Evolutionary conservation across 2,797 vertebrate species (phyloP).

Genomic region (Coilia nasus): DNA sequence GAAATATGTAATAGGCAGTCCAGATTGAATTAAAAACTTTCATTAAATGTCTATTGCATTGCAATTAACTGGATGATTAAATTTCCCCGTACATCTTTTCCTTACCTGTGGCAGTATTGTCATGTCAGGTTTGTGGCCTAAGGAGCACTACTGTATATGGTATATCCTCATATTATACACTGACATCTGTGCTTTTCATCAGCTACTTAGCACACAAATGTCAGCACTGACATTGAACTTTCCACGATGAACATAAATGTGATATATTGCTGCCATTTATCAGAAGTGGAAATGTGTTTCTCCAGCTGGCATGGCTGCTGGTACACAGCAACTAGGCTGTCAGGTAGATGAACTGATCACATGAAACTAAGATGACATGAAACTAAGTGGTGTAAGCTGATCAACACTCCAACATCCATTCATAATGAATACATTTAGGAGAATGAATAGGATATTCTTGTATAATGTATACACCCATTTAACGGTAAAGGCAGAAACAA

Average conservation of each 20-base stretch:
- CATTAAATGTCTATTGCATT: constrained; percentile 7
- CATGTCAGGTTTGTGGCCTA: background rate
- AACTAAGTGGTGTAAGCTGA: background rate
- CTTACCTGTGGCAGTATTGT: background rate
- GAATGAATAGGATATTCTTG: background rate
- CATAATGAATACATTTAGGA: background rate
- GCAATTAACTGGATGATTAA: background rate
- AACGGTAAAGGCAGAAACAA: no score
- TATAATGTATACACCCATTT: background rate
- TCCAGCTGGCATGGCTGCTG: background rate
- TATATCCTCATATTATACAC: background rate
- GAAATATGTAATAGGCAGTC: background rate
- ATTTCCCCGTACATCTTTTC: constrained; percentile 3
- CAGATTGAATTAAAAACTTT: background rate
- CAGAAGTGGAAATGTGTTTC: background rate
- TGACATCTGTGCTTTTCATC: background rate
- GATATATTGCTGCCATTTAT: background rate
- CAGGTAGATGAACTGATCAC: background rate
- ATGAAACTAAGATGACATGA: background rate
- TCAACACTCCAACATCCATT: background rate
- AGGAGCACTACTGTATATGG: background rate
- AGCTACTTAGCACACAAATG: background rate
- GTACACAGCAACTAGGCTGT: background rate
- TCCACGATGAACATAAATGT: background rate
- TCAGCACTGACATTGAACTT: background rate